Conservation (phyloP, 2,113 vertebrate genomes). For the Tautogolabrus adspersus region DNA sequence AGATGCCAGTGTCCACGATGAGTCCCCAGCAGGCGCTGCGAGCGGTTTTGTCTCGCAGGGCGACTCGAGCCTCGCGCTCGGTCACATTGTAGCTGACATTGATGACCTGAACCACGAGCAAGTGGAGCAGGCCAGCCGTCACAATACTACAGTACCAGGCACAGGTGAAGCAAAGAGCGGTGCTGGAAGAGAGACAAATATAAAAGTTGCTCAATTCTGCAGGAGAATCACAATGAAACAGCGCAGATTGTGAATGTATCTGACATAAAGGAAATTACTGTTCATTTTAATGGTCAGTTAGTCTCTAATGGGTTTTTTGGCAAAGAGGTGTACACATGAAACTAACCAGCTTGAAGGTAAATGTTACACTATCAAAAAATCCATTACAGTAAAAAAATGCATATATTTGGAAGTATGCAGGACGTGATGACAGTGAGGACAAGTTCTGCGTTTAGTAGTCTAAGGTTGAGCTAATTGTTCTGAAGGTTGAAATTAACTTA, state of each 20-base stretch:
- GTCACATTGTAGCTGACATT: conserved; percentile 97
- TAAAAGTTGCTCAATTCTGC: background rate
- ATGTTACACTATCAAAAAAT: too few relatives aligned
- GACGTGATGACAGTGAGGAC: too few relatives aligned
- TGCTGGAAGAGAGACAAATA: conserved; percentile 77
- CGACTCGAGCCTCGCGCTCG: conserved; percentile 91
- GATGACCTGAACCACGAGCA: conserved; percentile 92
- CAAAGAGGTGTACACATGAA: background rate
- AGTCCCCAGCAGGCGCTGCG: conserved; percentile 89
- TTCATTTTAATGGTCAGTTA: background rate
- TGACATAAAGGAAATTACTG: background rate
- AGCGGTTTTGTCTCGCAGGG: conserved; percentile 88
- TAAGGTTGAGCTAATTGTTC: background rate
- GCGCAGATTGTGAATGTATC: background rate
- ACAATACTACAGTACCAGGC: conserved; percentile 96
- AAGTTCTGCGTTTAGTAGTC: background rate
- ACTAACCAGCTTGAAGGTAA: background rate
- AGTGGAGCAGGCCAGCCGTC: conserved; percentile 90
- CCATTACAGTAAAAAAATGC: too few relatives aligned
- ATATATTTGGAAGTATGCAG: too few relatives aligned
- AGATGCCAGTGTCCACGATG: conserved; percentile 89
- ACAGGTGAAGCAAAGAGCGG: conserved; percentile 95
- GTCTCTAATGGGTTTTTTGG: background rate
- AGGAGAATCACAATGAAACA: background rate
- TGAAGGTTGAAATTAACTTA: background rate